Evolutionary conservation across 2,113 vertebrate genomes (phyloP).

Genomic region (Sceloporus undulatus): DNA sequence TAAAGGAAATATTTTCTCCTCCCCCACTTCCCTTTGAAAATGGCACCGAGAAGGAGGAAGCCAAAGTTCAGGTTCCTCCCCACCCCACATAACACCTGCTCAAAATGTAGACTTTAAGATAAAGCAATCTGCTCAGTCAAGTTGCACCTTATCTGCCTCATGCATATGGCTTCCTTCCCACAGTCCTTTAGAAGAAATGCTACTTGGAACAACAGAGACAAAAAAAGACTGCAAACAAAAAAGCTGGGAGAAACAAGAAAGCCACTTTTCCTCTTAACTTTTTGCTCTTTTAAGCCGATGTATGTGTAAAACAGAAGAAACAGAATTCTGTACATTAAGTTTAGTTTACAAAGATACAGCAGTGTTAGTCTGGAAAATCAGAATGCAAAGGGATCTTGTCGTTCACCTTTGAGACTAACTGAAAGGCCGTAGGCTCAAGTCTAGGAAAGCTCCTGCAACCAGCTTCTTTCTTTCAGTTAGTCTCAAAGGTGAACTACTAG

Average conservation of each 20-base stretch:
- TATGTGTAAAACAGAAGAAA: neutral
- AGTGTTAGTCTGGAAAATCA: too few species aligned
- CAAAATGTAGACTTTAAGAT: neutral
- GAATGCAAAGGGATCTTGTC: too few species aligned
- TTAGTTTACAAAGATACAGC: too few species aligned
- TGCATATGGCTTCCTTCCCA: neutral
- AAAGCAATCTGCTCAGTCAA: neutral
- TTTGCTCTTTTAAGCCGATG: neutral
- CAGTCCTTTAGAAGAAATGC: neutral
- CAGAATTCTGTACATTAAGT: too few species aligned
- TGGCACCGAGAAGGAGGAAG: neutral
- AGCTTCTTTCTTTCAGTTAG: too few species aligned
- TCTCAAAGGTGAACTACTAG: too few species aligned
- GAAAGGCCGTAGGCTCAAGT: too few species aligned
- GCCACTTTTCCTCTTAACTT: too few species aligned
- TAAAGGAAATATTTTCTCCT: neutral
- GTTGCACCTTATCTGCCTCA: slow-evolving; percentile 7
- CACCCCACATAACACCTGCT: slow-evolving; percentile 3
- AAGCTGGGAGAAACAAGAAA: slow-evolving; percentile 19
- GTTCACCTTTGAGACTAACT: too few species aligned
- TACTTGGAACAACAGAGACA: slow-evolving; percentile 15
- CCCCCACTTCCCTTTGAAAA: neutral
- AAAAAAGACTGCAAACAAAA: slow-evolving; percentile 31
- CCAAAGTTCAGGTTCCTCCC: neutral
- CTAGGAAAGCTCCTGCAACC: too few species aligned